Conservation (phyloP, 2,797 vertebrate genomes). For the Steatocranus sp. region DNA sequence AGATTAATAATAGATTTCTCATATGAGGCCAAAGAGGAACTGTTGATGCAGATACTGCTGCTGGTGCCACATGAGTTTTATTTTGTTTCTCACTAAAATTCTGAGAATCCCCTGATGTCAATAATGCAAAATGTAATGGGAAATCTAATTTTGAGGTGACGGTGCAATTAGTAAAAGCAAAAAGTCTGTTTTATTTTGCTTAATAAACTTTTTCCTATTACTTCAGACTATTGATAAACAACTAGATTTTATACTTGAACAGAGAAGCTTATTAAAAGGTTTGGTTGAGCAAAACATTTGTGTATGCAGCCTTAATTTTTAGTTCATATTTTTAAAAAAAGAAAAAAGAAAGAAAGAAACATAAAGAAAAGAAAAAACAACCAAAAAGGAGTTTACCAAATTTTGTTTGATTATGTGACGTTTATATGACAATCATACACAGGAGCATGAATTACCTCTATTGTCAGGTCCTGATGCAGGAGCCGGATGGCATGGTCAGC, state of each 20-base stretch:
- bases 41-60: background rate
- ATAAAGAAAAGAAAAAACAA: background rate
- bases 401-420: background rate
- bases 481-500: constrained; percentile 77
- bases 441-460: background rate
- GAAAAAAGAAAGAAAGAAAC: background rate
- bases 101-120: background rate
- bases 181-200: background rate
- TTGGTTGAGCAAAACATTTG: background rate
- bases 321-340: rapidly evolving
- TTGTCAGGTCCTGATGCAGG: constrained; percentile 79
- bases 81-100: background rate
- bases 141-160: background rate
- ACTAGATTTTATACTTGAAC: background rate
- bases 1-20: background rate
- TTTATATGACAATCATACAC: background rate
- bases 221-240: background rate
- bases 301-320: background rate
- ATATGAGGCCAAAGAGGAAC: background rate
- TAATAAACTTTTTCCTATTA: background rate
- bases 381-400: background rate
- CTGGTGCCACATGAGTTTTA: background rate
- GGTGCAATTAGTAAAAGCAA: background rate
- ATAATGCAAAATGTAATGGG: background rate
- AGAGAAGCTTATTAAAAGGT: background rate